Conservation (phyloP, 2,113 vertebrate species). For the Odontesthes bonariensis region DNA sequence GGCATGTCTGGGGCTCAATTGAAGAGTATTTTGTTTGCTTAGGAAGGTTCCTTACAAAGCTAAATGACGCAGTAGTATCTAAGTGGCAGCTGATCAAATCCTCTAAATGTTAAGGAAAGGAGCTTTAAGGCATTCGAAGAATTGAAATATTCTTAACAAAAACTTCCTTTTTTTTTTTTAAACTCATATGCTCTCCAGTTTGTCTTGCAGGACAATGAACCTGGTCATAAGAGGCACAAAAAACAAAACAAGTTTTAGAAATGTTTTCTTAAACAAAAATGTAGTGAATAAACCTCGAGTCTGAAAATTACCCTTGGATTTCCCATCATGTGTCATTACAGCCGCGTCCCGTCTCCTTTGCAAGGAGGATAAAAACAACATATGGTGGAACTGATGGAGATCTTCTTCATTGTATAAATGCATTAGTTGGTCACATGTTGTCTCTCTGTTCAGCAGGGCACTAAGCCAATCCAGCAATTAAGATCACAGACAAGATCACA, state of each 20-base stretch:
- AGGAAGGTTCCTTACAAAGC: neutral
- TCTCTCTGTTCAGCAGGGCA: conserved; percentile 28
- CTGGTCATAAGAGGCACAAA: too few relatives aligned
- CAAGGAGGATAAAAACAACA: conserved; percentile 20
- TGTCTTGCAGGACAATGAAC: too few relatives aligned
- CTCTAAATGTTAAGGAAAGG: neutral
- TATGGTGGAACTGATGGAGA: conserved; percentile 36
- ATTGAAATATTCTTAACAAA: too few relatives aligned
- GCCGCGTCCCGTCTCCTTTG: neutral
- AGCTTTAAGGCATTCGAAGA: too few relatives aligned
- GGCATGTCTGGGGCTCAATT: too few relatives aligned
- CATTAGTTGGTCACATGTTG: conserved; percentile 44
- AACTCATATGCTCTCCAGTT: too few relatives aligned
- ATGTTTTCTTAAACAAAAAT: neutral
- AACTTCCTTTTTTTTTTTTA: too few relatives aligned
- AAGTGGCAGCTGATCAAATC: neutral
- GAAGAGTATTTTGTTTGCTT: too few relatives aligned
- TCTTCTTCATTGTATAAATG: conserved; percentile 48
- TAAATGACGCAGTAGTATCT: neutral
- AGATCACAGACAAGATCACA: conserved; percentile 56
- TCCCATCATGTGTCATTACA: conserved; percentile 15
- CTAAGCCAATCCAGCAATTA: conserved; percentile 35
- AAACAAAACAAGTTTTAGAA: neutral
- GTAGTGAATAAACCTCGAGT: neutral
- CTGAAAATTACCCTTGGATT: conserved; percentile 1